Evolutionary conservation across 1,140 invertebrate species (phyloP).

Genomic region (Drosophila equinoxialis): DNA sequence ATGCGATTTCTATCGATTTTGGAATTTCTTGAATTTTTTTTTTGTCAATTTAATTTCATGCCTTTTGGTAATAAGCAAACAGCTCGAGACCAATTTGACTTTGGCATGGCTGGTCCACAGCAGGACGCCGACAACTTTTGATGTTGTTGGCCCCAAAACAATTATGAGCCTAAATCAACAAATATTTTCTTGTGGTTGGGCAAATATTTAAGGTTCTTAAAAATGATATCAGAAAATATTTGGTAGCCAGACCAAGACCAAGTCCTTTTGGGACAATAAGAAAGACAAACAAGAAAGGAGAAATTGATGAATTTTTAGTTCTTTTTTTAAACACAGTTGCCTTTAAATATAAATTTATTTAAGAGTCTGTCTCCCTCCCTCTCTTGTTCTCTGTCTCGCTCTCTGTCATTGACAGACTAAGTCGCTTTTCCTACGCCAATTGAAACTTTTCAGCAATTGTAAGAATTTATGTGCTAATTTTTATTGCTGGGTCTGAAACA

Average conservation of each 20-base stretch:
- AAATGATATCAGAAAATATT: constrained; percentile 9
- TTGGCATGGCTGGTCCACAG: not conserved
- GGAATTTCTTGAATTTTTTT: not conserved
- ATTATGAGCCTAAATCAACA: constrained; percentile 18
- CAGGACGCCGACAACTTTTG: not conserved
- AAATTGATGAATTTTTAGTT: not conserved
- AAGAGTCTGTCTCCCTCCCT: not conserved
- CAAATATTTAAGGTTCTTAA: constrained; percentile 17
- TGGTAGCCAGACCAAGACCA: not conserved
- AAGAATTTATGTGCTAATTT: constrained; percentile 24
- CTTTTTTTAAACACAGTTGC: not conserved
- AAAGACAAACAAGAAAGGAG: constrained; percentile 2
- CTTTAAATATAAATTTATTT: constrained; percentile 2
- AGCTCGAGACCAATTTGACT: constrained; percentile 5
- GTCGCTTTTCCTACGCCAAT: not conserved
- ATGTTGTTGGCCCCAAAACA: constrained; percentile 1
- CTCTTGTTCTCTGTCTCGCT: not conserved
- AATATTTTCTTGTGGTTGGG: constrained; percentile 8
- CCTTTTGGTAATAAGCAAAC: constrained; percentile 8
- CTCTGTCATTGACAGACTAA: constrained; percentile 9
- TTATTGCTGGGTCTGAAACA: constrained; percentile 12
- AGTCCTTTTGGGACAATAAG: constrained; percentile 8
- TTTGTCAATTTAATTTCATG: constrained; percentile 10
- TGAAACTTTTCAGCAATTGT: constrained; percentile 8
- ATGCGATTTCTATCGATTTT: no score